A percentile compares a stretch with the other conserved stretches of the same genome.
These are phyloP conservation scores for Hippoglossus stenolepis DNA, from an alignment of 2,113 vertebrate species.

Conservation along the genomic window DNA sequence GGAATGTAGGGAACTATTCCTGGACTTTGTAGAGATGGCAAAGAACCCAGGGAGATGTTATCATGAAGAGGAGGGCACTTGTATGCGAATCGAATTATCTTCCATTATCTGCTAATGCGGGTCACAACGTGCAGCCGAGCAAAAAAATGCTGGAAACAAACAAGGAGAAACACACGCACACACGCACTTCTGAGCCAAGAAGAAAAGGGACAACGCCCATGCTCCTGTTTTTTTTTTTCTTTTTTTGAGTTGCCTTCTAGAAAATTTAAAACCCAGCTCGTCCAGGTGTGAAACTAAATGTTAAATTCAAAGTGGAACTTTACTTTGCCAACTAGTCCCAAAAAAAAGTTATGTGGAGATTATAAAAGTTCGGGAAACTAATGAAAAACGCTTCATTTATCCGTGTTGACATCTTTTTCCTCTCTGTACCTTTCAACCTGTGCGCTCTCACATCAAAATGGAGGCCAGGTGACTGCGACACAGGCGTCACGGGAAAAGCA, in stretches of 20 bases:
- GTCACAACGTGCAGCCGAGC: slow-evolving; percentile 26
- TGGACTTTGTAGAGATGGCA: no score
- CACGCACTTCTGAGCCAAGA: slow-evolving; percentile 42
- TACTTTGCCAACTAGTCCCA: not conserved
- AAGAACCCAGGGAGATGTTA: not conserved
- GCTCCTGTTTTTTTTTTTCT: not conserved
- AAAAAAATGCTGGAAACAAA: slow-evolving; percentile 38
- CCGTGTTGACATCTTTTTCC: not conserved
- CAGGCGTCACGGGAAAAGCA: slow-evolving; percentile 4
- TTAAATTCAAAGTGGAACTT: not conserved
- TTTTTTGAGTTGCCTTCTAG: not conserved
- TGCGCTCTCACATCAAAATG: slow-evolving; percentile 55
- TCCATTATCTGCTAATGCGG: slow-evolving; percentile 47
- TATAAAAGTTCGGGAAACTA: rapidly evolving
- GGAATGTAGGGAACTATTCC: not conserved
- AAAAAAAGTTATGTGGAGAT: not conserved
- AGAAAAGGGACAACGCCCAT: slow-evolving; percentile 72
- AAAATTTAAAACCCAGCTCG: not conserved
- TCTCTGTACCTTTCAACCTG: slow-evolving; percentile 17
- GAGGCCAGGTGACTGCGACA: slow-evolving; percentile 55
- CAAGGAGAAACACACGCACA: slow-evolving; percentile 45
- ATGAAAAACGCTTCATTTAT: not conserved
- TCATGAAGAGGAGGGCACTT: not conserved
- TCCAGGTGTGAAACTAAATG: not conserved
- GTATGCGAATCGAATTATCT: not conserved